A percentile compares a stretch with the other conserved stretches of the same genome.
phyloP scores from a whole-genome alignment of 2,888 invertebrate genomes.

The Troides helena region DNA sequence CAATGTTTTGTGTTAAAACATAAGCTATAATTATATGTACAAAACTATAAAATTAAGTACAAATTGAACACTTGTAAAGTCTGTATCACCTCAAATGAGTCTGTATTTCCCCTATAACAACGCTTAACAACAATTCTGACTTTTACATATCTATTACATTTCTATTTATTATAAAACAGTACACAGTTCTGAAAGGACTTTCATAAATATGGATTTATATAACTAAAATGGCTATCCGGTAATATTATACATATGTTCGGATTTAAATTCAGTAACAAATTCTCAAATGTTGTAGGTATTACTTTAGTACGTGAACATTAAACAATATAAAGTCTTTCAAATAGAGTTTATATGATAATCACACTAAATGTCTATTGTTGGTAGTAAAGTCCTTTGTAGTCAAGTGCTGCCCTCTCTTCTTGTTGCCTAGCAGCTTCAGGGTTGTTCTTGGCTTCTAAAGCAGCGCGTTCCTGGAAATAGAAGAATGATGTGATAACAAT shows the following conservation, averaged over 20 bases:
- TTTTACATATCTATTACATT: constrained; percentile 7
- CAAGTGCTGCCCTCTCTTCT: constrained; percentile 72
- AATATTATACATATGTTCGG: background rate
- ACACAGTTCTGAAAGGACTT: too few relatives aligned
- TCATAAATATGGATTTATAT: background rate
- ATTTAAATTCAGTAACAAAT: background rate
- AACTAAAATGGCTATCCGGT: background rate
- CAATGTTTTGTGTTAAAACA: constrained; percentile 34
- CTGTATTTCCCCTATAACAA: constrained; percentile 9
- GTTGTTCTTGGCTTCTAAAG: constrained; percentile 76
- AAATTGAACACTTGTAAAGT: constrained; percentile 31
- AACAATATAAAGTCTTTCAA: constrained; percentile 30
- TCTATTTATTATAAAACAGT: background rate
- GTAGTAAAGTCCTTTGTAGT: constrained; percentile 83
- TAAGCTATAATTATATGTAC: constrained; percentile 56
- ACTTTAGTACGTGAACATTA: background rate
- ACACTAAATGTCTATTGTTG: constrained; percentile 55
- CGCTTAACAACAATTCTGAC: constrained; percentile 19
- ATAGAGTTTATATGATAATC: constrained; percentile 25
- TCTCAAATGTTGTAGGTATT: background rate
- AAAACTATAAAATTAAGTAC: constrained; percentile 56
- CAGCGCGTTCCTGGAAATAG: constrained; percentile 78
- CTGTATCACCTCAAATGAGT: constrained; percentile 18
- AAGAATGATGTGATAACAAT: background rate
- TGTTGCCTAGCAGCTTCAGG: constrained; percentile 71